These are phyloP conservation scores for Nixonia krombeini DNA, from an alignment of 1,140 invertebrate species.

Conservation along the genomic window DNA sequence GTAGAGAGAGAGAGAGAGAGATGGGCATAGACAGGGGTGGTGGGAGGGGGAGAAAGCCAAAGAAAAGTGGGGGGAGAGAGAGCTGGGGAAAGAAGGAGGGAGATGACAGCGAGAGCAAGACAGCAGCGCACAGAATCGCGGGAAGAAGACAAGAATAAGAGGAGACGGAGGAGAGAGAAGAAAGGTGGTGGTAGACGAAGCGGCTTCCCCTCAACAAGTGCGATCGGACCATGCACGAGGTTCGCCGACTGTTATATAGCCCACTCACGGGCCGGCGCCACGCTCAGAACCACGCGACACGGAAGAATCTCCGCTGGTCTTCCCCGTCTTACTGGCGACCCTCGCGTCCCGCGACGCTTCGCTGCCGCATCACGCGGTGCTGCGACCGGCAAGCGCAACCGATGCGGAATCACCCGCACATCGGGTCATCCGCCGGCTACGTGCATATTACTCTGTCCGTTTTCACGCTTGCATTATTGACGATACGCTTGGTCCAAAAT, in stretches of 20 bases:
- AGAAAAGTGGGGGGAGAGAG: constrained; percentile 40
- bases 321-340: no score
- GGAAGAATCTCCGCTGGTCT: constrained; percentile 10
- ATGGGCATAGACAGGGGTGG: constrained; percentile 16
- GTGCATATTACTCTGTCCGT: no score
- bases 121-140: constrained; percentile 9
- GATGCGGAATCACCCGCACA: no score
- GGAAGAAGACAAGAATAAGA: constrained; percentile 25
- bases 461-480: no score
- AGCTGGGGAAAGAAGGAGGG: constrained; percentile 15
- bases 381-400: no score
- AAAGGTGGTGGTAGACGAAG: constrained; percentile 11
- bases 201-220: constrained; percentile 59
- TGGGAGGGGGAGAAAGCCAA: constrained; percentile 20
- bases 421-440: no score
- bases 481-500: no score
- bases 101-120: constrained; percentile 14
- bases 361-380: no score
- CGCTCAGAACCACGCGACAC: constrained; percentile 27
- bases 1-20: constrained; percentile 15
- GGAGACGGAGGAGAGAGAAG: constrained; percentile 30
- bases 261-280: constrained; percentile 15
- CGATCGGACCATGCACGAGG: constrained; percentile 49
- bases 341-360: no score
- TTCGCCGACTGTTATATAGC: constrained; percentile 49